A percentile compares a stretch with the other conserved stretches of the same genome.
phyloP scores from a whole-genome alignment of 1,140 invertebrate genomes.

The Tetranychus urticae region DNA sequence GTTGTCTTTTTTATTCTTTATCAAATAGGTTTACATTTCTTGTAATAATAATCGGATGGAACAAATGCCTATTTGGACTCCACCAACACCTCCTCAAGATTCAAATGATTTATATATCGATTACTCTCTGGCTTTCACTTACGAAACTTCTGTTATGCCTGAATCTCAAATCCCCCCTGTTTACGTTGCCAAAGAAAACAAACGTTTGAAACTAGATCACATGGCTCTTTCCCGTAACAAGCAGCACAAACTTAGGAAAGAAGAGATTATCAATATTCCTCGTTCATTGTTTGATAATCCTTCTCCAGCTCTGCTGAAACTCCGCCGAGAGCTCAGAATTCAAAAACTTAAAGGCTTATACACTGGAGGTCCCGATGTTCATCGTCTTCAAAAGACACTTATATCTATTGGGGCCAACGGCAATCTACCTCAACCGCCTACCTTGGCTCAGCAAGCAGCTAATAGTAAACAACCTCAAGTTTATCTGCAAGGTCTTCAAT shows the following conservation, averaged over 20 bases:
- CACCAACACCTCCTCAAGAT: slow-evolving; percentile 71
- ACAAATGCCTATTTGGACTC: slow-evolving; percentile 51
- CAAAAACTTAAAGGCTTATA: slow-evolving; percentile 32
- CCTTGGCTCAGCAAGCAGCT: slow-evolving; percentile 26
- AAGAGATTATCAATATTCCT: slow-evolving; percentile 50
- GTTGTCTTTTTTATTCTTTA: slow-evolving; percentile 6
- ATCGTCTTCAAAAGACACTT: slow-evolving; percentile 1
- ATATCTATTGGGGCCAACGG: neutral
- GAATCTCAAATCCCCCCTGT: slow-evolving; percentile 62
- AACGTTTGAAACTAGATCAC: slow-evolving; percentile 39
- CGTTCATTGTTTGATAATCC: slow-evolving; percentile 68
- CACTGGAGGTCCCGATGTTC: slow-evolving; percentile 19
- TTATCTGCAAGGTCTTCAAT: slow-evolving; percentile 9
- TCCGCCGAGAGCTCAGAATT: slow-evolving; percentile 45
- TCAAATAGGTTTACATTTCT: slow-evolving; percentile 20
- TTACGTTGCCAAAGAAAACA: slow-evolving; percentile 51
- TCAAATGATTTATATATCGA: slow-evolving; percentile 61
- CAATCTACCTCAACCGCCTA: slow-evolving; percentile 17
- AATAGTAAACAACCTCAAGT: slow-evolving; percentile 13
- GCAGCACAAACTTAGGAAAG: slow-evolving; percentile 30
- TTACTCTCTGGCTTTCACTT: slow-evolving; percentile 52
- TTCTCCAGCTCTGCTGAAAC: slow-evolving; percentile 43
- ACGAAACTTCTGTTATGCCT: slow-evolving; percentile 52
- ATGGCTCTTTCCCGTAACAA: slow-evolving; percentile 13
- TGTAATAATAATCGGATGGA: slow-evolving; percentile 17